Base-by-base conservation (phyloP, 2,888 invertebrate genomes). In the Yponomeuta cagnagella region DNA sequence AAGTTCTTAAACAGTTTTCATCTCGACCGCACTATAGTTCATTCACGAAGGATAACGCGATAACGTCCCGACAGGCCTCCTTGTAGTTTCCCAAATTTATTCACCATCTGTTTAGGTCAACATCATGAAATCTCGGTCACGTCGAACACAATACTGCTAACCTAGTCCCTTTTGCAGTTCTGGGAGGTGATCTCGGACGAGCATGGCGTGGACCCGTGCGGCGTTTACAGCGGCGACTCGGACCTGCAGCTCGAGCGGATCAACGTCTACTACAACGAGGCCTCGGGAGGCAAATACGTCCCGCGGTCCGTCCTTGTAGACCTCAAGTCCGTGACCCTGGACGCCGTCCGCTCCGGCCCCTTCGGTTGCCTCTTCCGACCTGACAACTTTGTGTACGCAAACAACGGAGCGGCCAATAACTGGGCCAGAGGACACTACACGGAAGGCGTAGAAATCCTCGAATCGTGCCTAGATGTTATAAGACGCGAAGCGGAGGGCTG, bases 381-480 rank as follows among this genome's bases (percentile, higher is more conserved):
- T 52, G 96, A 96, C 82, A 96, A 95, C 86, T 96, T 95, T 83
- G 94, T 96, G 69, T 95, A 95, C 77, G 95, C 94, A 10, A 93
- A 93, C 82, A 93, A 93, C 72, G 95, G 96, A 70, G 96, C 96
- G 48, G 93, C 93, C 82, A 80, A 82, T 88, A 95, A 84, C 90
- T 96, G 82, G 92, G 95, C 95, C 33, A 95, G 95, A 84, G 97
- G 95, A 5, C 94, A 95, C 76, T 95, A 95, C 85, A 95, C 95
- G 3, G 95, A 95, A 81, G 95, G 95, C 3, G 95, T 86, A 75
- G 95, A 93, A 88, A 88, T 92, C 79, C 94, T 85, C 79, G 95
- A 94, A 81, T 87, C 93, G 0, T 92, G 93, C 0, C 79, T 94
- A 71, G 94, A 94, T 77, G 86, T 93, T 1, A 87, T 93, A 0